Evolutionary conservation across 2,113 vertebrate species (phyloP).

Genomic region (Pelmatolapia mariae): DNA sequence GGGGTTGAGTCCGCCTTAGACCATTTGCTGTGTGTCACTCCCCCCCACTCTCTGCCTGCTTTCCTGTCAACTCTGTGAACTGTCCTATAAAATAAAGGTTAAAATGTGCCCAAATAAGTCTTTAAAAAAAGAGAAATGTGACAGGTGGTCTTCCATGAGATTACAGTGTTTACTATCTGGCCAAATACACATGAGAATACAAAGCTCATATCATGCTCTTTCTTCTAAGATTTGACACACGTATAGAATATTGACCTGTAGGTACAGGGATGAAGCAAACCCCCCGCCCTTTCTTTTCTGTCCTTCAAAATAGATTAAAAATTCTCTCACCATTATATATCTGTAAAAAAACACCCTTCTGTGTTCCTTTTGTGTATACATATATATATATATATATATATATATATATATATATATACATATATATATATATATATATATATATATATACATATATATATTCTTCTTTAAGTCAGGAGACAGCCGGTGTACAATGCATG

Average conservation of each 20-base stretch:
- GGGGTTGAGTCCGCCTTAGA: neutral
- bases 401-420: neutral
- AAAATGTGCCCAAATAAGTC: neutral
- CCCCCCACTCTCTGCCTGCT: neutral
- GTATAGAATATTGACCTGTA: neutral
- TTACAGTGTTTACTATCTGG: neutral
- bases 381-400: neutral
- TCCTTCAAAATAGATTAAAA: slow-evolving; percentile 15
- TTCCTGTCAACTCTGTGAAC: neutral
- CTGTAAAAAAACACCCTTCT: neutral
- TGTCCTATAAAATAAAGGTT: neutral
- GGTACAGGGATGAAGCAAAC: neutral
- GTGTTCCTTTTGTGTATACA: neutral
- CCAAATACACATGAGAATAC: neutral
- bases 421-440: no score
- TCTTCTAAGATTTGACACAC: neutral
- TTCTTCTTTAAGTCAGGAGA: neutral
- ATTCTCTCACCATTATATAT: neutral
- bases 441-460: neutral
- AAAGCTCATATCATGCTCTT: neutral
- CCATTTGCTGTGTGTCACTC: neutral
- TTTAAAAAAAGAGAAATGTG: neutral
- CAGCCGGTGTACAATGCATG: neutral
- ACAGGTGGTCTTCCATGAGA: neutral
- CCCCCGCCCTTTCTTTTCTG: neutral